Percentiles rank a stretch among this genome's conserved stretches.
phyloP scores from a whole-genome alignment of 1,140 invertebrate species.

The Melipona quadrifasciata region DNA sequence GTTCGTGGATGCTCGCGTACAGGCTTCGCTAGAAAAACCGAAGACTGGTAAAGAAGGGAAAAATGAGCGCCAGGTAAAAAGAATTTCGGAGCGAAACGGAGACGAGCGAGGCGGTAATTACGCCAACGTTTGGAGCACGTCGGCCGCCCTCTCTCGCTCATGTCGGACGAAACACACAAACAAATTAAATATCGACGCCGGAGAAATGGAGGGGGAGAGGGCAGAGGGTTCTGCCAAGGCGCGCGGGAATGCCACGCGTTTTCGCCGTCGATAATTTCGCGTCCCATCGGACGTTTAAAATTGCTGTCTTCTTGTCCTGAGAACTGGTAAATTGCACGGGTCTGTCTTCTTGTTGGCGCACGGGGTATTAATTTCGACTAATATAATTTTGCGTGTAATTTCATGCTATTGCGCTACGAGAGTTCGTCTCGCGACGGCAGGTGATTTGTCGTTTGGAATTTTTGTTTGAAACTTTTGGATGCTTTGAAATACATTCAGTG shows the following conservation, averaged over 20 bases:
- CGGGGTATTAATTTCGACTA: too few relatives aligned
- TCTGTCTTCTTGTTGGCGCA: background rate
- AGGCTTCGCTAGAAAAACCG: slow-evolving; percentile 15
- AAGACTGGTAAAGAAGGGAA: slow-evolving; percentile 29
- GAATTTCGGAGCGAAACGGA: slow-evolving; percentile 9
- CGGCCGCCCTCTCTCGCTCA: background rate
- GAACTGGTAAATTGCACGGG: background rate
- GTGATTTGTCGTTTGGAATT: too few relatives aligned
- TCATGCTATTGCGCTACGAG: too few relatives aligned
- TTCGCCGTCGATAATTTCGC: slow-evolving; percentile 16
- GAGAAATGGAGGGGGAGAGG: background rate
- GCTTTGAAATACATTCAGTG: too few relatives aligned
- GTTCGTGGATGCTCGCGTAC: slow-evolving; percentile 12
- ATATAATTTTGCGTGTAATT: too few relatives aligned
- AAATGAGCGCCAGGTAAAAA: slow-evolving; percentile 27
- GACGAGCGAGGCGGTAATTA: slow-evolving; percentile 27
- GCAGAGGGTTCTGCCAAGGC: background rate
- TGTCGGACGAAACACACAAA: background rate
- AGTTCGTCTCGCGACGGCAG: too few relatives aligned
- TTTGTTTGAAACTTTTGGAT: too few relatives aligned
- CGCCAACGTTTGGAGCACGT: background rate
- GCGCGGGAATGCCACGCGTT: slow-evolving; percentile 40
- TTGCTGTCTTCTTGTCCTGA: background rate
- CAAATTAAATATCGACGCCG: background rate
- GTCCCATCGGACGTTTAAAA: slow-evolving; percentile 5